phyloP scores from a whole-genome alignment of 2,113 vertebrate genomes.

The Corythornis cristatus region DNA sequence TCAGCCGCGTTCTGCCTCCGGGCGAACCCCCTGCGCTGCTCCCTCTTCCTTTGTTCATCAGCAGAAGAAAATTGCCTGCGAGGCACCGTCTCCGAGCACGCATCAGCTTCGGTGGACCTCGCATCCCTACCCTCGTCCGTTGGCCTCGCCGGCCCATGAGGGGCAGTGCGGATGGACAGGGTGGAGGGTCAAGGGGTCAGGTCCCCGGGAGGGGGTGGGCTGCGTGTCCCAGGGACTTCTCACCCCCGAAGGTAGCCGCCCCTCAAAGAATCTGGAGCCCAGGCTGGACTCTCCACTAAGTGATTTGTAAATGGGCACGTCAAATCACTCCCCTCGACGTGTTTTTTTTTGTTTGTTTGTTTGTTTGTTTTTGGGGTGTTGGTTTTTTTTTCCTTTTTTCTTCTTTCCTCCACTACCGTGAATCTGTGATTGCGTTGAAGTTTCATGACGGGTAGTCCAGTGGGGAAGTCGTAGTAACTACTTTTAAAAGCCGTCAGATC shows the following conservation, averaged over 20 bases:
- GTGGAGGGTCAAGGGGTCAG: background rate
- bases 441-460: background rate
- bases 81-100: too few relatives aligned
- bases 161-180: background rate
- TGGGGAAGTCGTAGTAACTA: background rate
- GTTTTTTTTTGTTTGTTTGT: too few relatives aligned
- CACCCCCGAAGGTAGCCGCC: background rate
- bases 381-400: background rate
- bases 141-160: background rate
- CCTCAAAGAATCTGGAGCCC: background rate
- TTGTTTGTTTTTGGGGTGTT: too few relatives aligned
- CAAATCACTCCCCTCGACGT: background rate
- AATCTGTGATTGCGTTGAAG: background rate
- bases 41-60: background rate
- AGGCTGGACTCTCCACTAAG: background rate
- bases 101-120: background rate
- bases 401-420: background rate
- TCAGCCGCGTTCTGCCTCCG: background rate
- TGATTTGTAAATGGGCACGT: background rate
- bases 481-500: slow-evolving; percentile 22
- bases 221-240: too few relatives aligned
- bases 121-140: background rate
- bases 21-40: background rate
- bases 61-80: background rate
- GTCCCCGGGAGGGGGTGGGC: too few relatives aligned